Conservation (phyloP, 2,797 vertebrate genomes). For the Mormyrus proboscirostris region DNA sequence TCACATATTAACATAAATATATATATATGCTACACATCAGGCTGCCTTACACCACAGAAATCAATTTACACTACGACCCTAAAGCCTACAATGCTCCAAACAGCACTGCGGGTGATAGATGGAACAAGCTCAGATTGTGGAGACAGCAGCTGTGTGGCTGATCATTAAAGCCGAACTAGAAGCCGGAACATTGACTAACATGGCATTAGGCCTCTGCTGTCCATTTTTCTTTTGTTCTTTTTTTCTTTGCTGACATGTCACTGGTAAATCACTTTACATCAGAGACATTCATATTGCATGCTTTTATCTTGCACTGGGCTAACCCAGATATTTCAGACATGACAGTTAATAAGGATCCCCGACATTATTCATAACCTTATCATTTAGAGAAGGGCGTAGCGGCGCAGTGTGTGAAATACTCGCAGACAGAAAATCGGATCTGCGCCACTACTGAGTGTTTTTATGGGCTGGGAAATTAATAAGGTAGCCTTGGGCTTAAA, state of each 20-base stretch:
- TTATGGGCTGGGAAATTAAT: constrained; percentile 13
- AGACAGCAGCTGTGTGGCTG: constrained; percentile 1
- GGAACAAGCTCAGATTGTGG: neutral
- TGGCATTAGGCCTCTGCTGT: neutral
- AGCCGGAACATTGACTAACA: constrained; percentile 20
- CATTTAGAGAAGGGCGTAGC: constrained; percentile 23
- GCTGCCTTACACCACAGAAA: neutral
- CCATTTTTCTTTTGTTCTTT: constrained; percentile 20
- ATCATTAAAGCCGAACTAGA: constrained; percentile 6
- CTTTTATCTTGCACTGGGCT: neutral
- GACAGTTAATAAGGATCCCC: neutral
- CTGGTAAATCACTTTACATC: constrained; percentile 9
- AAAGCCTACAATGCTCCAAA: neutral
- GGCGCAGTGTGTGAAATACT: constrained; percentile 16
- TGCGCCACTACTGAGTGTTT: constrained; percentile 10
- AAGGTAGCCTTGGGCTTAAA: neutral
- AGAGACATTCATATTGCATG: constrained; percentile 13
- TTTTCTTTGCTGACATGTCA: constrained; percentile 11
- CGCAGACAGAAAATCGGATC: neutral
- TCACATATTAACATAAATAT: neutral
- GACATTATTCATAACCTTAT: neutral
- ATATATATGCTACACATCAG: neutral
- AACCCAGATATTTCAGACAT: constrained; percentile 13
- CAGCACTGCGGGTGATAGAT: neutral
- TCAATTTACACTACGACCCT: neutral